Conservation (phyloP, 2,113 vertebrate genomes). For the Spermophilus dauricus region DNA sequence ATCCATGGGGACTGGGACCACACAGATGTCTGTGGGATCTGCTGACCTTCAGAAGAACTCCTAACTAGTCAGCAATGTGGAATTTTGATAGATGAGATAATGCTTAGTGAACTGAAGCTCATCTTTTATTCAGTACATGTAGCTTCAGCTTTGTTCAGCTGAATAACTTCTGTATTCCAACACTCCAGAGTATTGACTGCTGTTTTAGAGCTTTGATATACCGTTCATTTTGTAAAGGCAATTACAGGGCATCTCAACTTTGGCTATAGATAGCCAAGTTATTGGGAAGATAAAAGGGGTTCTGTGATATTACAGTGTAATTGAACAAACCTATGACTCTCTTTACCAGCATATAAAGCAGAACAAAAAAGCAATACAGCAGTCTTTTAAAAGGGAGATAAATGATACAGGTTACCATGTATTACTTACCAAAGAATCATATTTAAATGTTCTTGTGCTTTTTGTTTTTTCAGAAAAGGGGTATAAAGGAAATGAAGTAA, state of each 20-base stretch:
- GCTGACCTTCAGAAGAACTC: slow-evolving; percentile 78
- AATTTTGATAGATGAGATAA: slow-evolving; percentile 77
- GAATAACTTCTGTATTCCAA: slow-evolving; percentile 64
- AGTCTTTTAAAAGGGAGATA: neutral
- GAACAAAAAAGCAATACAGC: neutral
- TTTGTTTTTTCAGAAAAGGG: neutral
- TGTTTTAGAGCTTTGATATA: slow-evolving; percentile 60
- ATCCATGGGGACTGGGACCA: slow-evolving; percentile 49
- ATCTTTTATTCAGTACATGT: slow-evolving; percentile 81
- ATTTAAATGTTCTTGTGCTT: neutral
- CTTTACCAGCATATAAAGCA: neutral
- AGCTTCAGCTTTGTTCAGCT: slow-evolving; percentile 74
- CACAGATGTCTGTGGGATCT: neutral
- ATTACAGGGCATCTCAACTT: slow-evolving; percentile 5
- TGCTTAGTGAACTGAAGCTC: slow-evolving; percentile 59
- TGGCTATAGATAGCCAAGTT: neutral
- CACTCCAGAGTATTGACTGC: slow-evolving; percentile 15
- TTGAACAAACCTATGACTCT: neutral
- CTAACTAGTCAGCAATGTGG: slow-evolving; percentile 73
- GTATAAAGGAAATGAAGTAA: slow-evolving; percentile 20
- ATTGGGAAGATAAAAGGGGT: neutral
- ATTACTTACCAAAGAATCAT: neutral
- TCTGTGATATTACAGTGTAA: neutral
- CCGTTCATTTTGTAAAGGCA: slow-evolving; percentile 57
- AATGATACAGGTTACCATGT: neutral